These are phyloP conservation scores for Xiphorhynchus erythropygius DNA, from an alignment of 2,797 vertebrate species.

Conservation along the genomic window DNA sequence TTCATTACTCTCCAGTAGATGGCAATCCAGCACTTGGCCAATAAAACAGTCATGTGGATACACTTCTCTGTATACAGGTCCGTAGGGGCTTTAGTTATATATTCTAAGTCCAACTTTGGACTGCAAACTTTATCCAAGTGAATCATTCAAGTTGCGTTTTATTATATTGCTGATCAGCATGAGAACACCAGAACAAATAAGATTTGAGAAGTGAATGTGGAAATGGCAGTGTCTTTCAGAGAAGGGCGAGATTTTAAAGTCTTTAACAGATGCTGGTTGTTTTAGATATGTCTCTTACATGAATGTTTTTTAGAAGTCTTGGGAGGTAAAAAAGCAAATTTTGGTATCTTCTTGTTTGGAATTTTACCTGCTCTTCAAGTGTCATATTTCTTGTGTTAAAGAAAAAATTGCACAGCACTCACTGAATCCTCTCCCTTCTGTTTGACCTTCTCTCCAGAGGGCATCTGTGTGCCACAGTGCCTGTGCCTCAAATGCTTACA, in stretches of 20 bases:
- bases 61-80: not conserved
- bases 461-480: not conserved
- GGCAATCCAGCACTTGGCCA: slow-evolving; percentile 53
- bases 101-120: not conserved
- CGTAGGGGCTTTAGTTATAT: not conserved
- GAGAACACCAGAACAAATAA: not conserved
- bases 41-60: not conserved
- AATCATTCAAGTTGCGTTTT: not conserved
- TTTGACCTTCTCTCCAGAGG: not conserved
- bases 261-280: not conserved
- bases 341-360: not conserved
- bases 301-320: not conserved
- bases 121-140: not conserved
- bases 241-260: not conserved
- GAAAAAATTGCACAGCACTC: not conserved
- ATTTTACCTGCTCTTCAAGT: not conserved
- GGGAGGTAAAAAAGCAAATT: not conserved
- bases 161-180: not conserved
- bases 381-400: not conserved
- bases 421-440: not conserved
- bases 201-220: not conserved
- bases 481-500: not conserved
- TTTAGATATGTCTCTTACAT: not conserved
- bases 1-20: slow-evolving; percentile 60
- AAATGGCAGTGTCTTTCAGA: not conserved